Percentiles rank a stretch among this genome's conserved stretches.
phyloP scores from a whole-genome alignment of 2,888 invertebrate species.

The Rhaphigaster nebulosa region DNA sequence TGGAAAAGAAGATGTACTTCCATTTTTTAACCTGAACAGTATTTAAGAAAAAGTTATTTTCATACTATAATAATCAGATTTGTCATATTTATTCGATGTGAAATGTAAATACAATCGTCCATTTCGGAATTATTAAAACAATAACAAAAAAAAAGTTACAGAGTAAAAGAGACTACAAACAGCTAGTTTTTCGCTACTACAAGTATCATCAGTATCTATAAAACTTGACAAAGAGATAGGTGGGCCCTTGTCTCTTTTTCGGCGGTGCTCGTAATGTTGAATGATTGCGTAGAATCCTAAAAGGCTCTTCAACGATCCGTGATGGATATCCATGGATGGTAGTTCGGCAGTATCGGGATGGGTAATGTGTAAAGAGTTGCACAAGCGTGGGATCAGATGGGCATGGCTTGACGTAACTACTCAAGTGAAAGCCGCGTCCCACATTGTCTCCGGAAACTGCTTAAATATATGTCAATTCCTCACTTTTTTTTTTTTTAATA shows the following conservation, averaged over 20 bases:
- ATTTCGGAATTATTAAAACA: no score
- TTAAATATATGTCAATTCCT: slow-evolving; percentile 42
- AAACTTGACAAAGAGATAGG: not conserved
- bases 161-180: not conserved
- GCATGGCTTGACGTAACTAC: slow-evolving; percentile 39
- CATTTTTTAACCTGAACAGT: no score
- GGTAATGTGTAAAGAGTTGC: slow-evolving; percentile 36
- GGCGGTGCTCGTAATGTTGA: not conserved
- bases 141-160: no score
- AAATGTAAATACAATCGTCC: no score
- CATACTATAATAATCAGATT: no score
- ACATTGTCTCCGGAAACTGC: slow-evolving; percentile 36
- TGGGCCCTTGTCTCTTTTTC: not conserved
- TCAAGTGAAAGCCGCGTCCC: slow-evolving; percentile 47
- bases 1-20: no score
- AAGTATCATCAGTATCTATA: not conserved
- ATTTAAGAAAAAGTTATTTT: no score
- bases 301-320: not conserved
- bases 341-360: not conserved
- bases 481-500: not conserved
- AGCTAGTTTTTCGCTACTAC: not conserved
- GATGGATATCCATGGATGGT: not conserved
- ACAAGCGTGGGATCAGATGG: slow-evolving; percentile 40
- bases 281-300: not conserved
- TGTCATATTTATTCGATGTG: no score